Evolutionary conservation across 2,888 invertebrate species (phyloP).

Genomic region (Tubiluchus corallicola): DNA sequence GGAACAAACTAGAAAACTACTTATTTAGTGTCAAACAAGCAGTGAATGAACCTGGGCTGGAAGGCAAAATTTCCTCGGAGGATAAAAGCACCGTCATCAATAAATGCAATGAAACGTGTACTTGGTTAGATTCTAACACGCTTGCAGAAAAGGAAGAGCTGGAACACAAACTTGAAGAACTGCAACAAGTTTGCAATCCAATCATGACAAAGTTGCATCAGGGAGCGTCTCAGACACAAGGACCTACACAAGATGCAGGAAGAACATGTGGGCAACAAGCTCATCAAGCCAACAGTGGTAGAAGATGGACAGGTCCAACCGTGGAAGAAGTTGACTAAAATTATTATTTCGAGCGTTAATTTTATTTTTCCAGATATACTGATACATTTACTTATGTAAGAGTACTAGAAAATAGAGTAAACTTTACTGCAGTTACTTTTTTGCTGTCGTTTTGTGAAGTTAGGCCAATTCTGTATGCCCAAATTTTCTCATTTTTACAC

Average conservation of each 20-base stretch:
- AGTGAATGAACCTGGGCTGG: conserved; percentile 53
- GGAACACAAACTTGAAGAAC: conserved; percentile 52
- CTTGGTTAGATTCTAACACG: conserved; percentile 61
- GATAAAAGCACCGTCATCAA: conserved; percentile 47
- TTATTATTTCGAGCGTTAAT: too few relatives aligned
- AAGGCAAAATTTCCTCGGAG: conserved; percentile 37
- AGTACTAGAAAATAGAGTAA: too few relatives aligned
- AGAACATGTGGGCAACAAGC: too few relatives aligned
- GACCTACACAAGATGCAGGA: conserved; percentile 4
- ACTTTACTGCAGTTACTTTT: too few relatives aligned
- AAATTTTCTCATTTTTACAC: too few relatives aligned
- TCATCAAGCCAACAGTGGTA: too few relatives aligned
- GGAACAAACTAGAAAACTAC: conserved; percentile 52
- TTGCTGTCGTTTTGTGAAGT: too few relatives aligned
- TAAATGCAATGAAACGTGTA: conserved; percentile 35
- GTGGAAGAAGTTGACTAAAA: conserved; percentile 24
- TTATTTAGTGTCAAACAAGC: conserved; percentile 46
- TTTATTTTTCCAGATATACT: too few relatives aligned
- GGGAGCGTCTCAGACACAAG: neutral
- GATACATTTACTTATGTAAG: too few relatives aligned
- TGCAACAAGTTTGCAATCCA: conserved; percentile 53
- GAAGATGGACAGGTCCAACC: too few relatives aligned
- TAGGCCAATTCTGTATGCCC: too few relatives aligned
- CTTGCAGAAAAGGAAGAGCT: conserved; percentile 58
- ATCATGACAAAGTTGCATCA: conserved; percentile 42